A percentile compares a stretch with the other conserved stretches of the same genome.
phyloP scores from a whole-genome alignment of 2,888 invertebrate genomes.

The Laspeyria flexula region DNA sequence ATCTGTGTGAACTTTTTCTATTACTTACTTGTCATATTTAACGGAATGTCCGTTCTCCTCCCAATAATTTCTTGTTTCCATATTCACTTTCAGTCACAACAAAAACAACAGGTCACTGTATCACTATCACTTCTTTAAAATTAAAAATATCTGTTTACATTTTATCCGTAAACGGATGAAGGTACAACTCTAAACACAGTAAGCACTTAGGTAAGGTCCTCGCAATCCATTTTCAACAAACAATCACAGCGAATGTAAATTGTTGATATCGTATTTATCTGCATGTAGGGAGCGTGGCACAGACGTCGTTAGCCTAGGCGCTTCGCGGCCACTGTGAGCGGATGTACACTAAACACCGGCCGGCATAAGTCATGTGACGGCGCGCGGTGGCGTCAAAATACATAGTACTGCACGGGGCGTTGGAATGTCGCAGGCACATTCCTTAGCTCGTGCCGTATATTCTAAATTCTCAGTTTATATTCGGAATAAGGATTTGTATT shows the following conservation, averaged over 20 bases:
- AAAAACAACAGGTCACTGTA: constrained; percentile 57
- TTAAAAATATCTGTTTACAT: constrained; percentile 52
- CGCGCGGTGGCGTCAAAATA: constrained; percentile 66
- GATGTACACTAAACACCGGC: too few species aligned
- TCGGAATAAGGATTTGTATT: too few species aligned
- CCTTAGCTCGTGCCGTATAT: constrained; percentile 34
- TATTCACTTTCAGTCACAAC: constrained; percentile 67
- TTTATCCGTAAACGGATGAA: constrained; percentile 37
- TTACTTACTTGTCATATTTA: constrained; percentile 78
- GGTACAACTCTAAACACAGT: constrained; percentile 46
- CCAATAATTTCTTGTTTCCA: constrained; percentile 81
- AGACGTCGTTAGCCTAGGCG: constrained; percentile 53
- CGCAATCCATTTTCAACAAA: constrained; percentile 60
- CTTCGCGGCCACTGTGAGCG: constrained; percentile 59
- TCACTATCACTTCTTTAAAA: constrained; percentile 52
- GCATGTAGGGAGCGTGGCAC: constrained; percentile 46
- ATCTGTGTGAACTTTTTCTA: neutral
- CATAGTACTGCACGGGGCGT: constrained; percentile 47
- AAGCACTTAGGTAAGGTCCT: constrained; percentile 57
- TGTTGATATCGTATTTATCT: constrained; percentile 56
- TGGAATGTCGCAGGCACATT: constrained; percentile 54
- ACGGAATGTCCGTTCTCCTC: constrained; percentile 76
- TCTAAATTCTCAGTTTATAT: neutral
- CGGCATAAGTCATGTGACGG: constrained; percentile 70
- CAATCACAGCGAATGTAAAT: constrained; percentile 43